These are phyloP conservation scores for Eristalinus sepulchralis DNA, from an alignment of 2,888 invertebrate species.

Conservation along the genomic window DNA sequence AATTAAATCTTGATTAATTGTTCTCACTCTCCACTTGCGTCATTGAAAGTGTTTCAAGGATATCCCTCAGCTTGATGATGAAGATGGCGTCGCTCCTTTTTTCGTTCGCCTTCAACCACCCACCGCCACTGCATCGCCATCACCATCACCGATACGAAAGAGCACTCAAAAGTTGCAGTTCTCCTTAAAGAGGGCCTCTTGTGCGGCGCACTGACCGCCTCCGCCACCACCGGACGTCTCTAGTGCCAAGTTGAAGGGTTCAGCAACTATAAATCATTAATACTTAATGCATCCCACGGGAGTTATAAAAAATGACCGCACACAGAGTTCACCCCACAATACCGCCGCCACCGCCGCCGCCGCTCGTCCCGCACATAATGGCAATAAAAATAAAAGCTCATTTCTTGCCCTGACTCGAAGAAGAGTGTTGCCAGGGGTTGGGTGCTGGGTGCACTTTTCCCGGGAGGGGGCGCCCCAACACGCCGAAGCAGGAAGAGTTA, in stretches of 20 bases:
- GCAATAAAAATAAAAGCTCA: slow-evolving; percentile 68
- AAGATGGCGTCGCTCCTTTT: background rate
- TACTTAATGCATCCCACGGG: slow-evolving; percentile 79
- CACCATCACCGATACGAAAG: background rate
- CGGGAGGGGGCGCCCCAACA: background rate
- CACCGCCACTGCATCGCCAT: background rate
- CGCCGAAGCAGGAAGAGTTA: slow-evolving; percentile 18
- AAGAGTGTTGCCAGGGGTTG: background rate
- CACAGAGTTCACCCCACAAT: slow-evolving; percentile 40
- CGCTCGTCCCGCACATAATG: slow-evolving; percentile 6
- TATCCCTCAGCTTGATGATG: slow-evolving; percentile 30
- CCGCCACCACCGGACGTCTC: background rate
- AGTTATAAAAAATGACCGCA: slow-evolving; percentile 80
- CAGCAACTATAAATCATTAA: slow-evolving; percentile 77
- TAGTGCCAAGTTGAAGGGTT: slow-evolving; percentile 39
- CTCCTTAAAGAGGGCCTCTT: slow-evolving; percentile 23
- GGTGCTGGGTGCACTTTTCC: background rate
- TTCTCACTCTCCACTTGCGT: background rate
- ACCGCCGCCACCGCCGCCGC: slow-evolving; percentile 1
- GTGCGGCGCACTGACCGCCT: slow-evolving; percentile 6
- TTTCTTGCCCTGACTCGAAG: slow-evolving; percentile 15
- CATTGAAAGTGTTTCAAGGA: slow-evolving; percentile 45
- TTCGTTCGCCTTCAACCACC: background rate
- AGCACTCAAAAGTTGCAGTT: slow-evolving; percentile 42
- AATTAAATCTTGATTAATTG: slow-evolving; percentile 64